Evolutionary conservation across 1,140 invertebrate genomes (phyloP).

Genomic region (Brevipalpus yothersi): DNA sequence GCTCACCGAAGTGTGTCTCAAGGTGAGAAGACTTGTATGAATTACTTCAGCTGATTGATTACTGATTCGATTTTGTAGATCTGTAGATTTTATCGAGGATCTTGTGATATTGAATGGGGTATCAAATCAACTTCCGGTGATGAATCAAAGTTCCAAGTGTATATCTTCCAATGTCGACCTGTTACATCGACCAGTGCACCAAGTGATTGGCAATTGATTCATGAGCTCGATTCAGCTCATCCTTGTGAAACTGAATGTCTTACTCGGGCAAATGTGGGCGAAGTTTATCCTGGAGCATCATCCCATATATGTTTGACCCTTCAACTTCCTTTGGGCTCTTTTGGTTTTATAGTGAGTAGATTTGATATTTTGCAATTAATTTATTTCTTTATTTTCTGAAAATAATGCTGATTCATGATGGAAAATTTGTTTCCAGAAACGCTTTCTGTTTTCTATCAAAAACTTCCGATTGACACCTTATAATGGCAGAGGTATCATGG

Average conservation of each 20-base stretch:
- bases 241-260: constrained; percentile 6
- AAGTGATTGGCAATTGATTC: constrained; percentile 9
- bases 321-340: not conserved
- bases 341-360: not conserved
- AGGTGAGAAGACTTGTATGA: no score
- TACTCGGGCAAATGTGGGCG: constrained; percentile 10
- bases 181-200: constrained; percentile 6
- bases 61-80: not conserved
- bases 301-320: not conserved
- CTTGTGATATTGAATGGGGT: constrained; percentile 14
- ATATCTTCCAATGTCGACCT: constrained; percentile 11
- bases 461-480: not conserved
- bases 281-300: constrained; percentile 1
- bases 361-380: no score
- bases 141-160: not conserved
- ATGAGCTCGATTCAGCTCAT: constrained; percentile 8
- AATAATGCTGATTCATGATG: no score
- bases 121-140: not conserved
- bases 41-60: no score
- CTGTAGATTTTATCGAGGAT: constrained; percentile 1
- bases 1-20: no score
- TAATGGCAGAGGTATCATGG: not conserved
- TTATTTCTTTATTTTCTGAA: no score
- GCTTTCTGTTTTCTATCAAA: not conserved
- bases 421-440: not conserved